A percentile compares a stretch with the other conserved stretches of the same genome.
Conservation (phyloP, 2,888 invertebrate species). For the Tetragonula carbonaria region DNA sequence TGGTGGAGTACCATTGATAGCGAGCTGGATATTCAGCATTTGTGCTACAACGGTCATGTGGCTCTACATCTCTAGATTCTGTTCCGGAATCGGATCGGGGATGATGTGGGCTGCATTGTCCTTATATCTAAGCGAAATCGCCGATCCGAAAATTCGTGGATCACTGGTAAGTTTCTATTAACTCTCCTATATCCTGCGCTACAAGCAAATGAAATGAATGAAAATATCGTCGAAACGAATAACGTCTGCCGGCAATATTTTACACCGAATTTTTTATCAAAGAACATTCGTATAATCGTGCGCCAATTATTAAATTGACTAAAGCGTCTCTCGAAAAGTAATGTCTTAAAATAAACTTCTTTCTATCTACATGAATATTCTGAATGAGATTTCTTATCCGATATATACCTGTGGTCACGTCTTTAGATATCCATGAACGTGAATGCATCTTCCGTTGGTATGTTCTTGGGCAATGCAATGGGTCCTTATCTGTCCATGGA, state of each 20-base stretch:
- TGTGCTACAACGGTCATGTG: slow-evolving; percentile 77
- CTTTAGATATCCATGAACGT: slow-evolving; percentile 79
- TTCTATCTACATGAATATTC: not conserved
- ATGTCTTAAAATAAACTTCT: not conserved
- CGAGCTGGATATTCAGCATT: slow-evolving; percentile 78
- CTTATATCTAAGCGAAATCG: slow-evolving; percentile 79
- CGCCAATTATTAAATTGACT: not conserved
- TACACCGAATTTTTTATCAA: not conserved
- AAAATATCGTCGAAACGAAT: not conserved
- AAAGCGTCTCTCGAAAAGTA: not conserved
- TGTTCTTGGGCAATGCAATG: slow-evolving; percentile 79
- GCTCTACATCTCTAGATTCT: slow-evolving; percentile 78
- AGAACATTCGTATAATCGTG: not conserved
- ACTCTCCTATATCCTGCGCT: not conserved
- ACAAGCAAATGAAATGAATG: not conserved
- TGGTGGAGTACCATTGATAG: slow-evolving; percentile 72
- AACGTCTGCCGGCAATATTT: not conserved
- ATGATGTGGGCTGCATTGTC: slow-evolving; percentile 79
- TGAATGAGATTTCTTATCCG: slow-evolving; percentile 29
- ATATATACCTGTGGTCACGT: slow-evolving; percentile 40
- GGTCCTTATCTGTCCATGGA: slow-evolving; percentile 81
- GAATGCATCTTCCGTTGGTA: slow-evolving; percentile 76
- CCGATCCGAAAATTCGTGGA: slow-evolving; percentile 81
- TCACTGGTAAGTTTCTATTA: slow-evolving; percentile 75
- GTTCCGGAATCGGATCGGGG: slow-evolving; percentile 78